A percentile compares a stretch with the other conserved stretches of the same genome.
These are phyloP conservation scores for Drosophila jambulina DNA, from an alignment of 1,140 invertebrate species.

Conservation along the genomic window DNA sequence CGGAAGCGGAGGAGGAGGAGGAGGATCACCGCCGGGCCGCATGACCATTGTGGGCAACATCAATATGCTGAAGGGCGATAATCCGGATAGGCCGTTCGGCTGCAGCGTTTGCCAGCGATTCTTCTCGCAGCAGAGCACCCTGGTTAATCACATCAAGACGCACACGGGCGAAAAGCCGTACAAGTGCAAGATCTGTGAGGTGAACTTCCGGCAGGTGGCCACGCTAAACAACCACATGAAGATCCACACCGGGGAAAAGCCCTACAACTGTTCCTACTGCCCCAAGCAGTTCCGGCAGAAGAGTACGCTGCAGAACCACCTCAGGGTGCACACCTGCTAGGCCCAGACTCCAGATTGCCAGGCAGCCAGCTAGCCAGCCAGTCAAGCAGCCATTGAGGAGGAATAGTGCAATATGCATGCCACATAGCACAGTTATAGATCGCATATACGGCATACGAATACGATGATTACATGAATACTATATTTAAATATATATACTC, in stretches of 20 bases:
- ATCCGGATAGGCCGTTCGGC: conserved; percentile 84
- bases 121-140: conserved; percentile 83
- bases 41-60: conserved; percentile 70
- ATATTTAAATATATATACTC: conserved; percentile 81
- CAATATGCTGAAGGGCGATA: conserved; percentile 75
- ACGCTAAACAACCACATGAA: conserved; percentile 85
- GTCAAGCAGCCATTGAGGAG: conserved; percentile 72
- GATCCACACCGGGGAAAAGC: conserved; percentile 85
- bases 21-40: conserved; percentile 42
- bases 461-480: conserved; percentile 56
- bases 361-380: conserved; percentile 48
- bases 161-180: conserved; percentile 84
- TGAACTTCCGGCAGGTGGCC: conserved; percentile 81
- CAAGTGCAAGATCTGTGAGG: conserved; percentile 84
- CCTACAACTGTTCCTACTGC: conserved; percentile 84
- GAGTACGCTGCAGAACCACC: conserved; percentile 83
- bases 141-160: conserved; percentile 85
- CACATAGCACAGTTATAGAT: conserved; percentile 51
- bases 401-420: conserved; percentile 76
- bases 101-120: conserved; percentile 82
- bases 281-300: conserved; percentile 84
- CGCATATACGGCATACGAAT: conserved; percentile 52
- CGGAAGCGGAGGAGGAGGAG: conserved; percentile 23
- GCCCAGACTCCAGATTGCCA: conserved; percentile 18
- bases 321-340: conserved; percentile 82